Conservation (phyloP, 2,797 vertebrate species). For the Zenarchopterus dispar region DNA sequence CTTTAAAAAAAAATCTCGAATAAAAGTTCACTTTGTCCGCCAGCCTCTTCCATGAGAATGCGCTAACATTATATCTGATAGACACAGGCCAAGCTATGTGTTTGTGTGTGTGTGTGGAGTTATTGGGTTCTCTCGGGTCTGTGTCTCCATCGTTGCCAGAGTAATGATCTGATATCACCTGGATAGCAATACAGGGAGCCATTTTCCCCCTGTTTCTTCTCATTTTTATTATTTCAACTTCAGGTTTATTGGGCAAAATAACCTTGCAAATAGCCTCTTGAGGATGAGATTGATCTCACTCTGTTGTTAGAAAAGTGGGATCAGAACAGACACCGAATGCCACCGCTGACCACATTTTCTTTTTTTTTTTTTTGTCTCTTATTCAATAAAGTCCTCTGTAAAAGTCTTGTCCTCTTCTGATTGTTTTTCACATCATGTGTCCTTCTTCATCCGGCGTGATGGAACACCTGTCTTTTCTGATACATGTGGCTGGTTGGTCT, state of each 20-base stretch:
- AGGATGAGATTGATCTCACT: conserved; percentile 13
- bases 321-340: conserved; percentile 11
- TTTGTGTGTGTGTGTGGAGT: conserved; percentile 14
- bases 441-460: conserved; percentile 32
- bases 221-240: conserved; percentile 26
- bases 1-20: conserved; percentile 47
- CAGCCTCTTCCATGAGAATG: conserved; percentile 35
- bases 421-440: conserved; percentile 37
- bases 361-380: conserved; percentile 15
- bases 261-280: conserved; percentile 31
- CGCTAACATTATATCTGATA: conserved; percentile 55
- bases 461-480: conserved; percentile 41
- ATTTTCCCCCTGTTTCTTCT: conserved; percentile 20
- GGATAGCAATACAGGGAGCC: conserved; percentile 1
- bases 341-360: conserved; percentile 10
- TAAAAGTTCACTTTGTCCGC: conserved; percentile 65
- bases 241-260: conserved; percentile 5
- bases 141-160: conserved; percentile 10
- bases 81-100: conserved; percentile 6
- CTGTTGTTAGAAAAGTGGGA: conserved; percentile 17
- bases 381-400: conserved; percentile 28
- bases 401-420: conserved; percentile 16
- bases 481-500: conserved; percentile 14
- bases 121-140: conserved; percentile 8
- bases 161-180: conserved; percentile 37